phyloP scores from a whole-genome alignment of 2,113 vertebrate species.

The Brachyistius frenatus region DNA sequence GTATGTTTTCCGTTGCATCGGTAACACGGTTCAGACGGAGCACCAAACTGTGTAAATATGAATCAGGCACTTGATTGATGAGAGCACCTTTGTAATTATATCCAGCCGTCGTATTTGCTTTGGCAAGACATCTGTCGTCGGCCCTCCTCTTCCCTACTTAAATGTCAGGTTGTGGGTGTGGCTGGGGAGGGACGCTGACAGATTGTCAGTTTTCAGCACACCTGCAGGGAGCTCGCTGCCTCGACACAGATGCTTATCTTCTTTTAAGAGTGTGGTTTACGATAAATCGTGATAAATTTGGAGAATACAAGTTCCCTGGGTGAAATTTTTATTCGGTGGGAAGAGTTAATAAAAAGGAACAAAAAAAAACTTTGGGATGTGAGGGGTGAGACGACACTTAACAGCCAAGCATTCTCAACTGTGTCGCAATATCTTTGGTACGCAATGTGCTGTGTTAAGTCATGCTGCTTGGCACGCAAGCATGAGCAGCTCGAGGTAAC shows the following conservation, averaged over 20 bases:
- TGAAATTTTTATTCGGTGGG: constrained; percentile 15
- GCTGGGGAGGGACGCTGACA: constrained; percentile 65
- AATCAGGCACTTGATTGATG: constrained; percentile 76
- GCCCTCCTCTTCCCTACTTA: constrained; percentile 56
- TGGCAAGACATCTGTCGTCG: constrained; percentile 78
- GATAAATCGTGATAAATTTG: constrained; percentile 10
- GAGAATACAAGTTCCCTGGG: constrained; percentile 9
- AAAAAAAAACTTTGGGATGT: constrained; percentile 1
- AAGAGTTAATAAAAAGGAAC: constrained; percentile 22
- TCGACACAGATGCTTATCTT: constrained; percentile 45
- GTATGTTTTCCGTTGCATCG: constrained; percentile 26
- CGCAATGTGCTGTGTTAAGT: constrained; percentile 69
- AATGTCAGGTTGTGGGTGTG: constrained; percentile 77
- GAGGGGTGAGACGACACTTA: constrained; percentile 40
- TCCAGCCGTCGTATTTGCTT: constrained; percentile 75
- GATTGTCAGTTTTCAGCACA: constrained; percentile 75
- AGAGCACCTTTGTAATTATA: constrained; percentile 79
- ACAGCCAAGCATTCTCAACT: constrained; percentile 63
- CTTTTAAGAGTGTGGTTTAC: constrained; percentile 28
- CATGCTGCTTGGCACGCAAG: constrained; percentile 63
- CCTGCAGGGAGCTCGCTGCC: constrained; percentile 70
- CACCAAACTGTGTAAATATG: constrained; percentile 70
- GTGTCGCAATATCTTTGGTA: constrained; percentile 62
- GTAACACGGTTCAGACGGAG: constrained; percentile 51
- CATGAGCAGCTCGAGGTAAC: constrained; percentile 59